These are phyloP conservation scores for Rotaria magnacalcarata DNA, from an alignment of 2,888 invertebrate genomes.

Conservation along the genomic window DNA sequence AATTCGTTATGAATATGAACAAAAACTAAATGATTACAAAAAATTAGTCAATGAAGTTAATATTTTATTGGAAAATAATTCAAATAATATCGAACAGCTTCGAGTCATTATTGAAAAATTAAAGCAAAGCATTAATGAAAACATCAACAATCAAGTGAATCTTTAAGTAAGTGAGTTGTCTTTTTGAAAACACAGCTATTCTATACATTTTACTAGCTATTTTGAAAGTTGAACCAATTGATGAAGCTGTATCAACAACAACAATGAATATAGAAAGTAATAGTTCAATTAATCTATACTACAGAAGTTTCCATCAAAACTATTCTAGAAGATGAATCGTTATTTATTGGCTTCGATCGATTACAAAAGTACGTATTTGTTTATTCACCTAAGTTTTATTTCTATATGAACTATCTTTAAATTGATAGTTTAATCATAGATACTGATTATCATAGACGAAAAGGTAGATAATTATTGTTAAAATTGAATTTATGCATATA, in stretches of 20 bases:
- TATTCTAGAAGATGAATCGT: neutral
- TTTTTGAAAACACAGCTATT: too few species aligned
- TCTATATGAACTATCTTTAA: neutral
- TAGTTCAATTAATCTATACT: neutral
- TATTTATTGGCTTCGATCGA: neutral
- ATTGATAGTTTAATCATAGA: neutral
- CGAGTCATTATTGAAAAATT: neutral
- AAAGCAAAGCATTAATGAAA: neutral
- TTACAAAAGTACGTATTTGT: neutral
- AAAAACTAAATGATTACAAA: neutral
- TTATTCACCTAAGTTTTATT: neutral
- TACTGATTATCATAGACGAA: constrained; percentile 13
- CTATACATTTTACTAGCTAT: neutral
- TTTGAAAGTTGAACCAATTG: neutral
- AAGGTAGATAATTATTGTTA: neutral
- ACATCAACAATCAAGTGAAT: neutral
- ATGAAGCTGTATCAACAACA: neutral
- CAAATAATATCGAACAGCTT: neutral
- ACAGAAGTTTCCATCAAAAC: neutral
- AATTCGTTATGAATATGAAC: neutral
- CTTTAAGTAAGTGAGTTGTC: neutral
- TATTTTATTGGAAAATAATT: neutral
- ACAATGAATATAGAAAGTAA: neutral
- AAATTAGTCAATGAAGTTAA: neutral
- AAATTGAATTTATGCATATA: neutral